Evolutionary conservation across 1,140 invertebrate genomes (phyloP), one percentile per base, ranked within the genome.

Genomic region (Hestina assimilis): DNA sequence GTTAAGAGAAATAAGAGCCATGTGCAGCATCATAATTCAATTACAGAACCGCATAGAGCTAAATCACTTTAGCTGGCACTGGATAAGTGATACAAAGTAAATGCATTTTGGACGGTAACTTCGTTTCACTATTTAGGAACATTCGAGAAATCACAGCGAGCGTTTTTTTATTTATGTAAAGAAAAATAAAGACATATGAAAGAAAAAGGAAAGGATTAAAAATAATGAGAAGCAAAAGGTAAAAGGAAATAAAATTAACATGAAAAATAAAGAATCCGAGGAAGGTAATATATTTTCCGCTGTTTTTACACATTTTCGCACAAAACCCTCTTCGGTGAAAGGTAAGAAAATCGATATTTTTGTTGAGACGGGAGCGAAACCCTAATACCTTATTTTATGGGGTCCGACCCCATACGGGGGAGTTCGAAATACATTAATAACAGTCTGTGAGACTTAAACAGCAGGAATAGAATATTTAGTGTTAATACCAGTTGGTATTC

Each of bases 61-160:
- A 54, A 54, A 54, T 54, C 40, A 54, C 43, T 56, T 59, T 62
- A 43, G 45, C 50, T 17, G 26, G 23, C 45, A 41, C 21, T 46
- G 19, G 59, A 47, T 62, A 62, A 62, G 59, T 62, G 43, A 63
- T 57, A 66, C 59, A 59, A 54, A 41, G 58, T 63, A 68, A 71
- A 69, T 74, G 65, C 64, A 74, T 74, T 66, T 63, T 21, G 33
- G 42, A 59, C 51, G 57, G 54, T 46, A 46, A 46, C 45, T 23
- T 48, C 45, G 45, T 48, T 38, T 1, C 12, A 2, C 8, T 19
- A 19, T 38, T 17, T 17, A n/a, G 33, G 33, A 17, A 17, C 4
- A 15, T 38, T 11, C 15, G 33, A 38, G 17, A 38, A 38, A 38
- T 38, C 14, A 19, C 33, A 17, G 17, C 33, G n/a, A 38, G 19